Percentiles rank a stretch among this genome's conserved stretches.
Conservation (phyloP, 2,888 invertebrate species). For the Mimumesa dahlbomi region DNA sequence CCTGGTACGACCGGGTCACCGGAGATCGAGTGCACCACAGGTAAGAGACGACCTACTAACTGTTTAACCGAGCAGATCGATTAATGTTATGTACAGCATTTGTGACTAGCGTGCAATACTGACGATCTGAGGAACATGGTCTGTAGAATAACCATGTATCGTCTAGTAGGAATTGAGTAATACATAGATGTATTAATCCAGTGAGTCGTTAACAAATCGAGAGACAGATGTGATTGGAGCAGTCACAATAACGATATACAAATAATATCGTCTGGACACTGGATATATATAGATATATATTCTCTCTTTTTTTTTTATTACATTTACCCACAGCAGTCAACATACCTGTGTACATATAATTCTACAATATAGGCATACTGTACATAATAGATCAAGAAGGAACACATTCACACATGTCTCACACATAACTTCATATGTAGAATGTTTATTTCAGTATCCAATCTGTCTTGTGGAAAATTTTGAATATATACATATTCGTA, state of each 20-base stretch:
- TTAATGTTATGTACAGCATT: constrained; percentile 77
- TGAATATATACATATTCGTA: constrained; percentile 13
- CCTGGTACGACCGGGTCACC: constrained; percentile 88
- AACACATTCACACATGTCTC: constrained; percentile 76
- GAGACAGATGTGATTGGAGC: constrained; percentile 80
- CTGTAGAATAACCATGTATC: constrained; percentile 78
- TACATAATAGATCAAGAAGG: constrained; percentile 73
- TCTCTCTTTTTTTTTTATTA: constrained; percentile 48
- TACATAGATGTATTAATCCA: constrained; percentile 74
- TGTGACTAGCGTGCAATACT: constrained; percentile 78
- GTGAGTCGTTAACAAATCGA: constrained; percentile 76
- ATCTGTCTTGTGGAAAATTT: constrained; percentile 81
- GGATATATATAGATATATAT: constrained; percentile 7
- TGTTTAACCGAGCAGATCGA: constrained; percentile 68
- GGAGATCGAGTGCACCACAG: constrained; percentile 86
- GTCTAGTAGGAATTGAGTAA: constrained; percentile 73
- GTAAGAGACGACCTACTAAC: constrained; percentile 79
- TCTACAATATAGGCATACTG: constrained; percentile 65
- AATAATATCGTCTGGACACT: neutral
- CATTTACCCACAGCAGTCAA: constrained; percentile 37
- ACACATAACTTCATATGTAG: constrained; percentile 81
- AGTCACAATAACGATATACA: neutral
- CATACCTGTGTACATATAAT: constrained; percentile 48
- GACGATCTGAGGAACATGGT: constrained; percentile 72
- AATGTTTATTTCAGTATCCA: constrained; percentile 85